Conservation (phyloP, 2,888 invertebrate species). For the Drosophila merina region DNA sequence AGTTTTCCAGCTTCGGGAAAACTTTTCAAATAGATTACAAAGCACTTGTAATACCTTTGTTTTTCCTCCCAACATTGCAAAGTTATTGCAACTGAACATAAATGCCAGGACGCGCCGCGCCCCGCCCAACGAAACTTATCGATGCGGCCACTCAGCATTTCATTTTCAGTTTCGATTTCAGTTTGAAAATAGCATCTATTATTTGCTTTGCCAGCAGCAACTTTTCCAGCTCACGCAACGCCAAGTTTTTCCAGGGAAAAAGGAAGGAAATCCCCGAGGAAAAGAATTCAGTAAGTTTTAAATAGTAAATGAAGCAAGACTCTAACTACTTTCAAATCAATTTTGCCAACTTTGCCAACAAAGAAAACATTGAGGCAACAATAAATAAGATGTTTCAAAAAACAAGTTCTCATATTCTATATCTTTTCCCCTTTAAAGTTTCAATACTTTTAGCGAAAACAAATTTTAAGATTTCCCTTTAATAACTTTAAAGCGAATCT, state of each 20-base stretch:
- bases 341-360: not conserved
- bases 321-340: not conserved
- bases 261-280: not conserved
- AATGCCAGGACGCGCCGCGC: constrained; percentile 46
- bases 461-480: not conserved
- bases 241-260: not conserved
- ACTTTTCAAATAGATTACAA: constrained; percentile 73
- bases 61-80: constrained; percentile 43
- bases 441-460: too few species aligned
- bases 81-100: constrained; percentile 74
- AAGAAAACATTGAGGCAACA: not conserved
- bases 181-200: constrained; percentile 6
- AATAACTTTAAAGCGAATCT: not conserved
- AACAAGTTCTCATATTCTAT: not conserved
- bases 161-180: constrained; percentile 15
- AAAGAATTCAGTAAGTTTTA: not conserved
- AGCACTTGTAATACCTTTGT: constrained; percentile 64
- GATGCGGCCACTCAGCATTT: constrained; percentile 56
- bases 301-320: not conserved
- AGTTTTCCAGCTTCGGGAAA: constrained; percentile 39
- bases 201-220: constrained; percentile 2
- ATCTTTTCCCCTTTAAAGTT: not conserved
- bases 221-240: not conserved
- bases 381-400: not conserved
- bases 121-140: constrained; percentile 42